Base-by-base conservation (phyloP, 64 coral and sea anemone species). In the Cladopsammia gracilis region DNA sequence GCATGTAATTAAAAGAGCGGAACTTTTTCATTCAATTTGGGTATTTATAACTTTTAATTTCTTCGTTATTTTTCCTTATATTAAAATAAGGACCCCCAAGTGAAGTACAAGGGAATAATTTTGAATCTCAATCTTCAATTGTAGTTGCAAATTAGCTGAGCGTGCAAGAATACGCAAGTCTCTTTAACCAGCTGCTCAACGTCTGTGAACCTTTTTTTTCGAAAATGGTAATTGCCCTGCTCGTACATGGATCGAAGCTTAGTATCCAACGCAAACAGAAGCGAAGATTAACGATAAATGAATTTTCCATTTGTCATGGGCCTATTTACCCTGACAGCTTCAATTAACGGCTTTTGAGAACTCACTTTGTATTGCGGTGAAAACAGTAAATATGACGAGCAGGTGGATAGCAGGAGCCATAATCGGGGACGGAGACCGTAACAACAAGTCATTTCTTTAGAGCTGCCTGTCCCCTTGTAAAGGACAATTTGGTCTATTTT, bases 1-100 rank as follows among this genome's bases (percentile, higher is more conserved):
- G 58, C 78, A 82, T 82, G 64, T 64, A 48, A 82, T 82, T 77
- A 82, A 82, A 57, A 64, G 15, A 62, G 78, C 58, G 57, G 57
- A 62, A 19, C 78, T 82, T 82, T 82, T 82, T 64, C 26, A 12
- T 47, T 47, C 26, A 82, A 19, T 82, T 64, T 64, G 7, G 18
- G 1, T 20, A 15, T 59, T 18, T 82, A 48, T 82, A 16, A n/a
- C 25, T n/a, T n/a, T n/a, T 18, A 22, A 12, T 20, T 9, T 20
- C 7, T 20, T 44, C 26, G 58, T 47, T 64, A 46, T 42, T 46
- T 26, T 46, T 42, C 59, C 26, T 13, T 46, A 15, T 14, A 46
- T 19, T 13, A 5, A 77, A 54, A 53, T 14, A 5, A 0, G 34
- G 15, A 56, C 12, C 78, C 57, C 56, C 59, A 12, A 44, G 25